Conservation (phyloP, 2,888 invertebrate genomes). For the Pheosia gnoma region DNA sequence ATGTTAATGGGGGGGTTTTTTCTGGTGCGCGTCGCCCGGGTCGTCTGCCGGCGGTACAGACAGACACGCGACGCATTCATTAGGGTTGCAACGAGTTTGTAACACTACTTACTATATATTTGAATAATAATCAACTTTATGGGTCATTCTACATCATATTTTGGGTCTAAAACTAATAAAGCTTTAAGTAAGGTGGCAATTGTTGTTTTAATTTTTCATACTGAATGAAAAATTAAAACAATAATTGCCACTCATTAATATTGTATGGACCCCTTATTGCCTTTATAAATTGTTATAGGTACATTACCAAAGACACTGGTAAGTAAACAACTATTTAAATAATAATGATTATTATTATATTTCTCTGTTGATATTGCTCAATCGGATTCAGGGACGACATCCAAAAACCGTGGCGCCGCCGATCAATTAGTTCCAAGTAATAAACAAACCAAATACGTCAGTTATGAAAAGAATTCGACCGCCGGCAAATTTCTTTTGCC, state of each 20-base stretch:
- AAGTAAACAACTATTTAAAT: too few relatives aligned
- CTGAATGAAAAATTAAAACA: too few relatives aligned
- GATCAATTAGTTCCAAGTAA: constrained; percentile 81
- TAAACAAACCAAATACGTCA: constrained; percentile 76
- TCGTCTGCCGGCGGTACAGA: constrained; percentile 18
- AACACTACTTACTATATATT: constrained; percentile 22
- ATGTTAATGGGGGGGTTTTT: constrained; percentile 62
- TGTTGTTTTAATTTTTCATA: too few relatives aligned
- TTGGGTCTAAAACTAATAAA: too few relatives aligned
- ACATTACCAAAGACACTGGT: too few relatives aligned
- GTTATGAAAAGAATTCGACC: constrained; percentile 78
- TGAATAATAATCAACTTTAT: background rate
- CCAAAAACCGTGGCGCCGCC: constrained; percentile 79
- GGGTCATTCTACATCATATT: background rate
- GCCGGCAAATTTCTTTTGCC: constrained; percentile 75
- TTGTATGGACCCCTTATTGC: too few relatives aligned
- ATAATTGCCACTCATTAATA: too few relatives aligned
- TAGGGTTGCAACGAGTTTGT: constrained; percentile 17
- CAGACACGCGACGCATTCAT: constrained; percentile 19
- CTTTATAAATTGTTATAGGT: too few relatives aligned
- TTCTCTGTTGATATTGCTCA: constrained; percentile 12
- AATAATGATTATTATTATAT: too few relatives aligned
- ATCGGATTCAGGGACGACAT: constrained; percentile 36
- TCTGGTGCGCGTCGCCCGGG: constrained; percentile 47
- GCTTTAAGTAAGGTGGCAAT: too few relatives aligned